Percentiles rank a stretch among this genome's conserved stretches.
Conservation (phyloP, 2,113 vertebrate species). For the Pseudorectes ferrugineus region DNA sequence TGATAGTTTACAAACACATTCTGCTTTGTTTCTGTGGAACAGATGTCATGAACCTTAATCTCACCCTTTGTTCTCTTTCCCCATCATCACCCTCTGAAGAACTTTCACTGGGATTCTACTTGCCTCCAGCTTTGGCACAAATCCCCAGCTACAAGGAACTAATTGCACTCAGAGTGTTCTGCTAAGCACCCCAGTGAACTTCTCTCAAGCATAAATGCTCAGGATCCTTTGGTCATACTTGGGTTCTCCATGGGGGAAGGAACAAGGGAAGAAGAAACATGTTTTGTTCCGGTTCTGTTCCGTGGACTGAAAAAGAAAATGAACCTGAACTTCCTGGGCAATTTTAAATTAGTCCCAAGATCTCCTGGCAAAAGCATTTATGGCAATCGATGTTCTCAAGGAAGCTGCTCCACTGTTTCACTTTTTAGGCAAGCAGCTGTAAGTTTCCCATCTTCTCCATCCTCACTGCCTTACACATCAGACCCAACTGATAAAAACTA, state of each 20-base stretch:
- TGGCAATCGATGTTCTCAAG: not conserved
- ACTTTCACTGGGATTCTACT: not conserved
- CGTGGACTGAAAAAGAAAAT: not conserved
- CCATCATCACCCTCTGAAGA: not conserved
- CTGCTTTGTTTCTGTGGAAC: not conserved
- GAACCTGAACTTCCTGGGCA: not conserved
- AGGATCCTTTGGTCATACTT: not conserved
- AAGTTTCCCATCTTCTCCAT: not conserved
- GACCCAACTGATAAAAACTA: not conserved
- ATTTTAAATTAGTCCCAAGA: not conserved
- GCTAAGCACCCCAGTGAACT: not conserved
- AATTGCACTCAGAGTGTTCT: not conserved
- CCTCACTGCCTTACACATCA: not conserved
- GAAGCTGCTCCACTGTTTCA: not conserved
- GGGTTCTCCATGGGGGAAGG: not conserved
- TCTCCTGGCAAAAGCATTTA: not conserved
- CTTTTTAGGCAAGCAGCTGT: not conserved
- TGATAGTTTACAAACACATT: not conserved
- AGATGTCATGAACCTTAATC: not conserved
- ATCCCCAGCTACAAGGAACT: not conserved
- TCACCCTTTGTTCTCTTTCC: not conserved
- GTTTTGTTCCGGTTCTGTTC: not conserved
- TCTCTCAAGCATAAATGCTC: not conserved
- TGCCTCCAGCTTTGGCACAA: not conserved
- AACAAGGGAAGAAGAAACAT: accelerated